These are phyloP conservation scores for Diabrotica virgifera DNA, from an alignment of 1,140 invertebrate species.

Conservation along the genomic window DNA sequence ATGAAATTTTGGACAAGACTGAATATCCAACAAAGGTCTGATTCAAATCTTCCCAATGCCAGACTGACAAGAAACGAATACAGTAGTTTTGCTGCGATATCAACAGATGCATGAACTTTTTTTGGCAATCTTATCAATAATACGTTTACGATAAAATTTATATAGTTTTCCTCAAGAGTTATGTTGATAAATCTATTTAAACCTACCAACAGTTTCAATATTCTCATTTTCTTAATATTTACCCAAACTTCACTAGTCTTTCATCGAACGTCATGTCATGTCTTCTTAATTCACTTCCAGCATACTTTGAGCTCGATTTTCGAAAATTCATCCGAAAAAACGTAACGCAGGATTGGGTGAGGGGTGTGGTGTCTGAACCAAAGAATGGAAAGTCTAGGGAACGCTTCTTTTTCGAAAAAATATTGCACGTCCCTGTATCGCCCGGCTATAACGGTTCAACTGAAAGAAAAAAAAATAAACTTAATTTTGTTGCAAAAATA, in stretches of 20 bases:
- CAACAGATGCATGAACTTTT: too few relatives aligned
- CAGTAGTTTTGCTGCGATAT: too few relatives aligned
- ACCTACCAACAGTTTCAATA: not conserved
- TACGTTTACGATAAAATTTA: too few relatives aligned
- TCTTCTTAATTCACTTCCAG: not conserved
- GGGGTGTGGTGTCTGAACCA: slow-evolving; percentile 14
- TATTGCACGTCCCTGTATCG: slow-evolving; percentile 20
- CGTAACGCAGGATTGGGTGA: slow-evolving; percentile 6
- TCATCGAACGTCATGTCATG: not conserved
- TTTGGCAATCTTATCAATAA: too few relatives aligned
- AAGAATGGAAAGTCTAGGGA: slow-evolving; percentile 14
- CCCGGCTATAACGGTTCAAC: slow-evolving; percentile 18
- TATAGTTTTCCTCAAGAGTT: too few relatives aligned
- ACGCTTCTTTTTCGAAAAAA: slow-evolving; percentile 16
- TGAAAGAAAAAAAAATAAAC: slow-evolving; percentile 18
- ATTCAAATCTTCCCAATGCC: too few relatives aligned
- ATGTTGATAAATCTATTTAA: too few relatives aligned
- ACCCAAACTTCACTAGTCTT: not conserved
- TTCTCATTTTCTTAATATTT: not conserved
- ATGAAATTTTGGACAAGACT: too few relatives aligned
- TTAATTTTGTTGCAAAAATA: slow-evolving; percentile 13
- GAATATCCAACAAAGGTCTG: too few relatives aligned
- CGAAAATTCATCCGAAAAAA: slow-evolving; percentile 10
- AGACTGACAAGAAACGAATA: too few relatives aligned
- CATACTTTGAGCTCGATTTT: not conserved